Evolutionary conservation across 2,797 vertebrate species (phyloP), one percentile per base, ranked within the genome.

Genomic region (Sebastolobus altivelis): DNA sequence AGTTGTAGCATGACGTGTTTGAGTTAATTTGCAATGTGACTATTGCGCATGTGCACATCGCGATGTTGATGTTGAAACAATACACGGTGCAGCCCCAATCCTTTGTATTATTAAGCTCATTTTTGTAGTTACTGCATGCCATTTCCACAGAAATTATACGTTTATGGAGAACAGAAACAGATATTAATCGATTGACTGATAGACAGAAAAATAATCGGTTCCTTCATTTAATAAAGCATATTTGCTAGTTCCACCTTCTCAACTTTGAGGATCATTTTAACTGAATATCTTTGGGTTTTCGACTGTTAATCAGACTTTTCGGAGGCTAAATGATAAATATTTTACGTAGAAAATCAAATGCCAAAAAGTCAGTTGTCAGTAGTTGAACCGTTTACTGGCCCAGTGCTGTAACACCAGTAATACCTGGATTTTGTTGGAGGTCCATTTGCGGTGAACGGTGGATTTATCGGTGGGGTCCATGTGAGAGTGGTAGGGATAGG

Each of bases 401-500:
- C 43, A 18, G 2, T 3, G 16, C 43, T 18, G 12, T 16, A 14
- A 7, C 8, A 73, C 18, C 40, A 49, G 14, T 3, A 5, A 16
- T 60, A 98, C 98, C 98, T 97, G 97, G 78, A 99, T 97, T 91
- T 98, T 96, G 85, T 96, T 97, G 61, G 91, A 79, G 52, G 95
- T 92, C 98, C 98, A 99, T 25, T 91, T 94, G 59, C 93, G 96
- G 85, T 99, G 98, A 85, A 99, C 94, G 18, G 73, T 90, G 59
- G 95, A 96, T 92, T 99, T 99, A 52, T 96, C 92, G 3, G 90
- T 91, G 4, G 97, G 90, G 27, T 97, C 94, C 98, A 99, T 97
- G 87, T 97, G 97, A 46, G 95, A 96, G 4, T 99, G 97, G 87
- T 99, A 99, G 1, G 96, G 94, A 52, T 95, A 96, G 1, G 98